A percentile compares a stretch with the other conserved stretches of the same genome.
phyloP scores from a whole-genome alignment of 37 sponge, comb jelly and placozoan genomes.

The Haliclona indistincta region DNA sequence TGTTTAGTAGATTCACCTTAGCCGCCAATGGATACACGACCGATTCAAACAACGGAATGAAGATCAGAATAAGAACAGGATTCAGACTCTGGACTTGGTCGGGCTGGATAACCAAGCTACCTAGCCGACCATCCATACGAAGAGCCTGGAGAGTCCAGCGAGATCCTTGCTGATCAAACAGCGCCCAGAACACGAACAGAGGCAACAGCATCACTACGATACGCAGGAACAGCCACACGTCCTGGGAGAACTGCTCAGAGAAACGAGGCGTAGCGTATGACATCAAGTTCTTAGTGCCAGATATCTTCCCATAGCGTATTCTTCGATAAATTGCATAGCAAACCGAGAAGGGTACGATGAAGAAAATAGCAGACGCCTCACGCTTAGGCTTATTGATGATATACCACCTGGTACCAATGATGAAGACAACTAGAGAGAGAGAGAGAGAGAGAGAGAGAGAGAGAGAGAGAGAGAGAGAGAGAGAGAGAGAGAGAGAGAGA shows the following conservation, averaged over 20 bases:
- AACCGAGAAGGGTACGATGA: conserved; percentile 25
- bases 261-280: conserved; percentile 40
- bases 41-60: conserved; percentile 94
- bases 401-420: conserved; percentile 47
- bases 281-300: conserved; percentile 20
- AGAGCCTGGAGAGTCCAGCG: conserved; percentile 96
- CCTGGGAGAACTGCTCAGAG: conserved; percentile 55
- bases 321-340: conserved; percentile 46
- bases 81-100: conserved; percentile 94
- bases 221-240: conserved; percentile 67
- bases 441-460: background rate
- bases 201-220: conserved; percentile 93
- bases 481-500: background rate
- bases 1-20: conserved; percentile 59
- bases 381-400: conserved; percentile 49
- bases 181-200: conserved; percentile 95
- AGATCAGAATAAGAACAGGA: conserved; percentile 88
- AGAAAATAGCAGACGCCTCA: conserved; percentile 41
- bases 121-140: conserved; percentile 86
- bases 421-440: conserved; percentile 14
- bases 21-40: conserved; percentile 86
- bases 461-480: background rate
- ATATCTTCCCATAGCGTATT: conserved; percentile 29
- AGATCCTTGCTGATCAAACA: conserved; percentile 97
- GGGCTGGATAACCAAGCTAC: conserved; percentile 71